Evolutionary conservation across 2,797 vertebrate species (phyloP).

Genomic region (Silurus lanzhouensis): DNA sequence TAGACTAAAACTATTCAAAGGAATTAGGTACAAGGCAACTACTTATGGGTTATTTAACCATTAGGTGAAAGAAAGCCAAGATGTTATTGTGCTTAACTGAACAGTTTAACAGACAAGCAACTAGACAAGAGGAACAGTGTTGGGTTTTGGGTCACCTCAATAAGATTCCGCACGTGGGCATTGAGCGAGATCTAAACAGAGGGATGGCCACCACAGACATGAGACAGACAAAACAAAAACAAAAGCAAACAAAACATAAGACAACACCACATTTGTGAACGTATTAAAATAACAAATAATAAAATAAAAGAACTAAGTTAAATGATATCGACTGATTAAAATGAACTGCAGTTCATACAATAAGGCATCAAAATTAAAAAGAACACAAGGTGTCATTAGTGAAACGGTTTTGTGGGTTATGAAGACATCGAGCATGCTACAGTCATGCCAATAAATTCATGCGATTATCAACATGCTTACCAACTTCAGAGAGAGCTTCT

Average conservation of each 20-base stretch:
- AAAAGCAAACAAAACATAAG: constrained; percentile 57
- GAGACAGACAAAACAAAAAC: constrained; percentile 60
- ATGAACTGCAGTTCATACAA: constrained; percentile 41
- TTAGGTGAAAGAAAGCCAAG: constrained; percentile 7
- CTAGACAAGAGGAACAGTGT: constrained; percentile 53
- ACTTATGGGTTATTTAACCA: background rate
- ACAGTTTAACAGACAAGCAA: constrained; percentile 27
- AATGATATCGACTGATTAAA: constrained; percentile 24
- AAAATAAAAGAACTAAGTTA: background rate
- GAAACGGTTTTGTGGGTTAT: constrained; percentile 38
- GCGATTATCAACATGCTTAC: constrained; percentile 80
- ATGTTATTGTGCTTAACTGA: constrained; percentile 21
- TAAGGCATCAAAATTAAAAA: constrained; percentile 38
- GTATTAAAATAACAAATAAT: constrained; percentile 28
- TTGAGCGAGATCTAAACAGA: constrained; percentile 84
- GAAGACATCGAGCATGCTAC: constrained; percentile 69
- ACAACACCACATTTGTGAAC: constrained; percentile 60
- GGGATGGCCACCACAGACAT: constrained; percentile 65
- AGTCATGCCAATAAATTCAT: constrained; percentile 69
- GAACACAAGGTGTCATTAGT: constrained; percentile 64
- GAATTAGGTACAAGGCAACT: background rate
- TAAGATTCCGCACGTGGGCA: constrained; percentile 84
- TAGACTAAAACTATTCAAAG: background rate
- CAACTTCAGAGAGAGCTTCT: constrained; percentile 87
- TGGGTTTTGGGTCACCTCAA: constrained; percentile 81